Percentiles rank a stretch among this genome's conserved stretches.
Evolutionary conservation across 2,888 invertebrate species (phyloP).

Genomic region (Tetragonula carbonaria): DNA sequence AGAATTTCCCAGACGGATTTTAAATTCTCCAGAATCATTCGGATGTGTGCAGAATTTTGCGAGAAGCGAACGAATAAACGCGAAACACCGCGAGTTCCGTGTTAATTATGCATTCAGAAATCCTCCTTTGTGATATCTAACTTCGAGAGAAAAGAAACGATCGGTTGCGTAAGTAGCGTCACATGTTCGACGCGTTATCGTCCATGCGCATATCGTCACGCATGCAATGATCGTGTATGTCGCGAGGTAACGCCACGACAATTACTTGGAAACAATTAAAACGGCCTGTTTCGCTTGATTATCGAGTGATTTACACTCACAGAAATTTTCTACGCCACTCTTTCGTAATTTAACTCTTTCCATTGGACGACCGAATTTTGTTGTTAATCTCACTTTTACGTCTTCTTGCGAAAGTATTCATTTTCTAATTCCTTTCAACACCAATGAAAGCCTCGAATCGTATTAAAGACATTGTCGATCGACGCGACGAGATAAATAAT

Average conservation of each 20-base stretch:
- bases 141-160: slow-evolving; percentile 53
- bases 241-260: slow-evolving; percentile 40
- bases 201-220: background rate
- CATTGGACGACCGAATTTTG: background rate
- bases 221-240: slow-evolving; percentile 15
- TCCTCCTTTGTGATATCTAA: slow-evolving; percentile 54
- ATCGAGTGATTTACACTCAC: background rate
- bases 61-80: slow-evolving; percentile 2
- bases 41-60: background rate
- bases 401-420: background rate
- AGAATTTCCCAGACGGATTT: background rate
- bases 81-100: slow-evolving; percentile 14
- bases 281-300: background rate
- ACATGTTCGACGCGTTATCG: slow-evolving; percentile 55
- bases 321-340: too few species aligned
- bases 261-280: slow-evolving; percentile 12
- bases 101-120: slow-evolving; percentile 59
- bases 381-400: too few species aligned
- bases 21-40: background rate
- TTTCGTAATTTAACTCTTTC: background rate
- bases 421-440: too few species aligned
- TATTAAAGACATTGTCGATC: background rate
- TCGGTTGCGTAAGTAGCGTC: slow-evolving; percentile 62
- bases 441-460: too few species aligned
- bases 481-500: background rate